Conservation (phyloP, 2,888 invertebrate genomes). For the Luffia ferchaultella region DNA sequence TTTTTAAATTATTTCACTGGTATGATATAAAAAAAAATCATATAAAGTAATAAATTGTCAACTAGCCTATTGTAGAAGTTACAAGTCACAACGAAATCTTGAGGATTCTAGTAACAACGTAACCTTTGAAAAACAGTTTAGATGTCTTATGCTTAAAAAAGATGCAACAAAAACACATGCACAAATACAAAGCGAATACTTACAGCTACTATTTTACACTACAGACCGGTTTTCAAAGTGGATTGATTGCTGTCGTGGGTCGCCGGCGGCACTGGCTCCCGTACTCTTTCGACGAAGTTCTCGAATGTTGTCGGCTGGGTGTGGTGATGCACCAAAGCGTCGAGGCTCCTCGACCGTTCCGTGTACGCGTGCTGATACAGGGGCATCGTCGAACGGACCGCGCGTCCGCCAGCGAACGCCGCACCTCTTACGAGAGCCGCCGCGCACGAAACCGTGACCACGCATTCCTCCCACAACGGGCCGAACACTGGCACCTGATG, state of each 20-base stretch:
- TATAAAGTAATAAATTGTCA: too few relatives aligned
- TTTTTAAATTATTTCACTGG: too few relatives aligned
- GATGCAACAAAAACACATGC: neutral
- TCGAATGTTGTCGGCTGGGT: slow-evolving; percentile 91
- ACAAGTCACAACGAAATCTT: too few relatives aligned
- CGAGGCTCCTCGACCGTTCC: slow-evolving; percentile 86
- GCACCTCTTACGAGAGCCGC: slow-evolving; percentile 87
- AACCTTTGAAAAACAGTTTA: too few relatives aligned
- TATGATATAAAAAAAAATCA: too few relatives aligned
- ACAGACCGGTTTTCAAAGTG: neutral
- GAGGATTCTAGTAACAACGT: too few relatives aligned
- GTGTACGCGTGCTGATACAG: slow-evolving; percentile 94
- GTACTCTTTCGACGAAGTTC: slow-evolving; percentile 66
- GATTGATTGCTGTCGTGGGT: neutral
- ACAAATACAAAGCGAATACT: neutral
- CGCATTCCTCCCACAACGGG: slow-evolving; percentile 92
- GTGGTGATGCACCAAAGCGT: slow-evolving; percentile 85
- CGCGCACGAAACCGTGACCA: slow-evolving; percentile 64
- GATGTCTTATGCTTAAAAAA: too few relatives aligned
- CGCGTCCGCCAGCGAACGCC: slow-evolving; percentile 90
- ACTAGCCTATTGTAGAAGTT: too few relatives aligned
- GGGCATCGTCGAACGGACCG: slow-evolving; percentile 88
- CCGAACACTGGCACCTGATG: slow-evolving; percentile 89
- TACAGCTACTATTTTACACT: neutral
- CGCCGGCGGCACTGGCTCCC: slow-evolving; percentile 32